These are phyloP conservation scores for Zaprionus africanus DNA, from an alignment of 1,140 invertebrate genomes.

Conservation along the genomic window DNA sequence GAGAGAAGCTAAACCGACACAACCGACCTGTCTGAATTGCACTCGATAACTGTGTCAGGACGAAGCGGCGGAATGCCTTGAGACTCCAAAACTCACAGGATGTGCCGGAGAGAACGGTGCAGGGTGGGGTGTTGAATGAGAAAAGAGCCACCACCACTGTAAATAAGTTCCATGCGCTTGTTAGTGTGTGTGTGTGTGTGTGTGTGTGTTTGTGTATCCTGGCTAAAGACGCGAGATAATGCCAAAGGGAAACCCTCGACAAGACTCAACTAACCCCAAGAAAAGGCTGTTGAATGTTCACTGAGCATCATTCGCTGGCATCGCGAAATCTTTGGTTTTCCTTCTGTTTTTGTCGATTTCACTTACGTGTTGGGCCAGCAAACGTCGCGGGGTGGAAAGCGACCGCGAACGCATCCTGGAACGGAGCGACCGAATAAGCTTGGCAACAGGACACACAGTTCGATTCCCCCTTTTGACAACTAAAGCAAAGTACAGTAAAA, in stretches of 20 bases:
- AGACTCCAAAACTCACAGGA: constrained; percentile 41
- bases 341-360: constrained; percentile 62
- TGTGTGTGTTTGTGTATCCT: constrained; percentile 36
- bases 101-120: constrained; percentile 32
- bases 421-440: constrained; percentile 35
- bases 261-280: constrained; percentile 62
- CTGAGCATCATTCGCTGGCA: constrained; percentile 38
- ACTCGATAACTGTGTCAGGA: constrained; percentile 83
- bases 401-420: constrained; percentile 34
- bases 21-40: constrained; percentile 83
- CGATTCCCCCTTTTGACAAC: constrained; percentile 8
- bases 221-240: constrained; percentile 61
- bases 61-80: constrained; percentile 66
- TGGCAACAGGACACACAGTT: constrained; percentile 40
- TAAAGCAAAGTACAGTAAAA: constrained; percentile 64
- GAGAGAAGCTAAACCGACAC: constrained; percentile 46
- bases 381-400: constrained; percentile 78
- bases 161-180: not conserved
- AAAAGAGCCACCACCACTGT: constrained; percentile 33
- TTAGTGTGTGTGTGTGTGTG: constrained; percentile 5
- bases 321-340: constrained; percentile 54
- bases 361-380: constrained; percentile 74
- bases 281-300: constrained; percentile 22
- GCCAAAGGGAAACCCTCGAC: constrained; percentile 35
- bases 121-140: constrained; percentile 17